Conservation (phyloP, 2,797 vertebrate genomes). For the Myotis vivesi region DNA sequence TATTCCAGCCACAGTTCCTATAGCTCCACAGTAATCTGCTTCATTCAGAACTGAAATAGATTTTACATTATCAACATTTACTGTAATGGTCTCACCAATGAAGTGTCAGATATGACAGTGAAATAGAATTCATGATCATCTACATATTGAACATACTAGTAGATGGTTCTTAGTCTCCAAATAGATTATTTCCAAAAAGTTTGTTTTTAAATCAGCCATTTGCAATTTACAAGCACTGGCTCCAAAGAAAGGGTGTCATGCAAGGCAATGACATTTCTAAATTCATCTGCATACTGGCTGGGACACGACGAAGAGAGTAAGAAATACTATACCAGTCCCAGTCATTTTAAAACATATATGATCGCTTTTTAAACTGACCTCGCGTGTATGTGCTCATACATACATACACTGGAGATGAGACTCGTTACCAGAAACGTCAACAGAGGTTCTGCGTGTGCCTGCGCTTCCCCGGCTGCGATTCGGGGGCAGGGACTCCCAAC, state of each 20-base stretch:
- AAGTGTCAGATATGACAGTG: neutral
- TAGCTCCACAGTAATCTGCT: neutral
- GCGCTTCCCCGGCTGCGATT: neutral
- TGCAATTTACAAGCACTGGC: neutral
- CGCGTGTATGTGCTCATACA: neutral
- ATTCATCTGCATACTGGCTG: neutral
- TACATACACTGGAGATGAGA: neutral
- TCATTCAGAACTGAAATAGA: neutral
- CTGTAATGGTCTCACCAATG: neutral
- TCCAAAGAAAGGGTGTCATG: neutral
- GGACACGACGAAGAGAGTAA: neutral
- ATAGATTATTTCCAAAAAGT: neutral
- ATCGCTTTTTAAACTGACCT: neutral
- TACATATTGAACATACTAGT: neutral
- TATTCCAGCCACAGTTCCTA: neutral
- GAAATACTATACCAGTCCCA: neutral
- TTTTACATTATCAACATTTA: slow-evolving; percentile 21
- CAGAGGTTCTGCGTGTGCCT: neutral
- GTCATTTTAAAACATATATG: neutral
- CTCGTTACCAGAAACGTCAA: neutral
- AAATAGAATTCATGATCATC: neutral
- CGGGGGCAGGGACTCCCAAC: neutral
- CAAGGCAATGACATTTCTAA: neutral
- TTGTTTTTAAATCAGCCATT: neutral
- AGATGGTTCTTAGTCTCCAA: neutral